These are phyloP conservation scores for Silurus asotus DNA, from an alignment of 2,113 vertebrate species.

Conservation along the genomic window DNA sequence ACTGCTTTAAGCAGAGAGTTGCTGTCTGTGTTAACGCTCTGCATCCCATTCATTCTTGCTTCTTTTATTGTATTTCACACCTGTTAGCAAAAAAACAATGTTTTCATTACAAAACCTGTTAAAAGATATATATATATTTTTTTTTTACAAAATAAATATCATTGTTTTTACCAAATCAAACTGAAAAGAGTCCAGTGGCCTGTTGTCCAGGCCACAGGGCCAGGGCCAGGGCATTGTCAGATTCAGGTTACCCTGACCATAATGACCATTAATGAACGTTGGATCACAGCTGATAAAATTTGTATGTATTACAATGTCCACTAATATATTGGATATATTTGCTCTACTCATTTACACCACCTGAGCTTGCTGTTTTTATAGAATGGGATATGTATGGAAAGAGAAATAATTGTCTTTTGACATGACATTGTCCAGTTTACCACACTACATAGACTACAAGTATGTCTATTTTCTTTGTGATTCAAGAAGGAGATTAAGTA, in stretches of 20 bases:
- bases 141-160: neutral
- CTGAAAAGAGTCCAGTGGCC: neutral
- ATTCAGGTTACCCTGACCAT: neutral
- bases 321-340: neutral
- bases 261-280: neutral
- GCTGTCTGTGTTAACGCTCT: constrained; percentile 69
- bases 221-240: neutral
- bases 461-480: too few species aligned
- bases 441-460: too few species aligned
- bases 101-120: constrained; percentile 24
- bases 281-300: too few species aligned
- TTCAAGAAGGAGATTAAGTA: too few species aligned
- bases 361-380: neutral
- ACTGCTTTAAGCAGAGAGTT: constrained; percentile 88
- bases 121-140: constrained; percentile 20
- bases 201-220: neutral
- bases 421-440: too few species aligned
- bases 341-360: neutral
- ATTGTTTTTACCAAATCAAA: neutral
- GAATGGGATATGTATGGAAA: neutral
- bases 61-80: constrained; percentile 17
- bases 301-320: too few species aligned
- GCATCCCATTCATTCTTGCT: constrained; percentile 59
- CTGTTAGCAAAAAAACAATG: neutral
- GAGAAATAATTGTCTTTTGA: neutral